A percentile compares a stretch with the other conserved stretches of the same genome.
These are phyloP conservation scores for Austrolebias charrua DNA, from an alignment of 2,797 vertebrate species.

Conservation along the genomic window DNA sequence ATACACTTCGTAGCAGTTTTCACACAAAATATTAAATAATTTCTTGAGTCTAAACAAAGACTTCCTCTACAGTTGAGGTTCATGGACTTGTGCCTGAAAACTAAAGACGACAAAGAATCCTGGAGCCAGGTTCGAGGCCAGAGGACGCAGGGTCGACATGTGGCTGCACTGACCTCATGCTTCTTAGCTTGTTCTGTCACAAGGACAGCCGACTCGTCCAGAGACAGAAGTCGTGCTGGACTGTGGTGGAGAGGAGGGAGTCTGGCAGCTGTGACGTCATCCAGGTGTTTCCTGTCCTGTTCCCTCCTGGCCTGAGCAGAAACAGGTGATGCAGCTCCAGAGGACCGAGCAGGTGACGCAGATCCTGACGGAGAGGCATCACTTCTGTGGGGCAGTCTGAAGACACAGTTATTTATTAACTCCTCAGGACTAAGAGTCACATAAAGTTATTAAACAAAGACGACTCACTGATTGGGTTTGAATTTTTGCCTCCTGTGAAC, in stretches of 20 bases:
- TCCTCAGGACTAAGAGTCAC: background rate
- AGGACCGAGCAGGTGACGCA: constrained; percentile 64
- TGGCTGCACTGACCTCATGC: constrained; percentile 80
- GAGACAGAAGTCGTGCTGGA: constrained; percentile 82
- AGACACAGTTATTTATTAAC: constrained; percentile 19
- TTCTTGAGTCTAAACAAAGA: no score
- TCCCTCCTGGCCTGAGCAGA: constrained; percentile 77
- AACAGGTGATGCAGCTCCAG: constrained; percentile 60
- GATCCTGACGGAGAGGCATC: constrained; percentile 64
- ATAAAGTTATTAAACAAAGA: background rate
- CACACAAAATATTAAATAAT: no score
- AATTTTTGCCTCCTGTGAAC: constrained; percentile 77
- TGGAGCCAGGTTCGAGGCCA: background rate
- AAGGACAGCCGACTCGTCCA: constrained; percentile 87
- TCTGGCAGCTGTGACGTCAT: constrained; percentile 90
- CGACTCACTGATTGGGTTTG: constrained; percentile 87
- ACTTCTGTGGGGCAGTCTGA: constrained; percentile 75
- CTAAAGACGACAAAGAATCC: no score
- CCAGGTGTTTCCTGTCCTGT: constrained; percentile 86
- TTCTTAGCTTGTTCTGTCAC: constrained; percentile 83
- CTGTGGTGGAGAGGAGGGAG: constrained; percentile 85
- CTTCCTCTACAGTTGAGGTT: background rate
- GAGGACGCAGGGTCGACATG: background rate
- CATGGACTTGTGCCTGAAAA: no score
- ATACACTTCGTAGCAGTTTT: no score